A percentile compares a stretch with the other conserved stretches of the same genome.
These are phyloP conservation scores for Himalopsyche japonica DNA, from an alignment of 2,888 invertebrate species.

Conservation along the genomic window DNA sequence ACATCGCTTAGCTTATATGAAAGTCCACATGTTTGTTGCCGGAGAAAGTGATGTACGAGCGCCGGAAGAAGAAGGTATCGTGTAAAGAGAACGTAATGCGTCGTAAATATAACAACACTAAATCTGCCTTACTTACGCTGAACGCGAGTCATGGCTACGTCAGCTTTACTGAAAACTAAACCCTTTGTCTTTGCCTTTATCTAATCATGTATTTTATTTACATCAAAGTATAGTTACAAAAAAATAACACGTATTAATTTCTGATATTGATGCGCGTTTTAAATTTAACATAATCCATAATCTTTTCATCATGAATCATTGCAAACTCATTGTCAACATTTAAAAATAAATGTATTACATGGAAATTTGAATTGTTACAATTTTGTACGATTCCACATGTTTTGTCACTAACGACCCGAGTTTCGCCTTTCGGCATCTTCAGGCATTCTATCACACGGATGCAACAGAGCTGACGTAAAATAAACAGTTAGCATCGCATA, in stretches of 20 bases:
- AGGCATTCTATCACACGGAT: too few relatives aligned
- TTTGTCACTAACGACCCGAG: too few relatives aligned
- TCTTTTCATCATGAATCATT: too few relatives aligned
- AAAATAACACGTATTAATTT: not conserved
- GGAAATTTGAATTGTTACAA: too few relatives aligned
- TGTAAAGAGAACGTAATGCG: constrained; percentile 27
- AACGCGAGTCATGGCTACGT: not conserved
- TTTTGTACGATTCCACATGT: too few relatives aligned
- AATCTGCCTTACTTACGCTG: constrained; percentile 15
- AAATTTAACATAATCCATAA: not conserved
- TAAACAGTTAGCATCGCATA: too few relatives aligned
- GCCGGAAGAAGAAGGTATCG: constrained; percentile 20
- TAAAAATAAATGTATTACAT: too few relatives aligned
- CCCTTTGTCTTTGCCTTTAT: not conserved
- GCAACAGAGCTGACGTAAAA: too few relatives aligned
- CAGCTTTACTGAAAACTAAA: not conserved
- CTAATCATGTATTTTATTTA: not conserved
- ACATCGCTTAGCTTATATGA: constrained; percentile 20
- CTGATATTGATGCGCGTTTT: not conserved
- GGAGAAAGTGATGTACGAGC: constrained; percentile 31
- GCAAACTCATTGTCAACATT: too few relatives aligned
- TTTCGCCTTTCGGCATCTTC: too few relatives aligned
- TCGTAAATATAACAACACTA: constrained; percentile 30
- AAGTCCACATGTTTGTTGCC: constrained; percentile 11
- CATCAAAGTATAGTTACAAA: not conserved